Percentiles rank a stretch among this genome's conserved stretches.
Evolutionary conservation across 2,888 invertebrate species (phyloP).

Genomic region (Drosophila kambysellisi): DNA sequence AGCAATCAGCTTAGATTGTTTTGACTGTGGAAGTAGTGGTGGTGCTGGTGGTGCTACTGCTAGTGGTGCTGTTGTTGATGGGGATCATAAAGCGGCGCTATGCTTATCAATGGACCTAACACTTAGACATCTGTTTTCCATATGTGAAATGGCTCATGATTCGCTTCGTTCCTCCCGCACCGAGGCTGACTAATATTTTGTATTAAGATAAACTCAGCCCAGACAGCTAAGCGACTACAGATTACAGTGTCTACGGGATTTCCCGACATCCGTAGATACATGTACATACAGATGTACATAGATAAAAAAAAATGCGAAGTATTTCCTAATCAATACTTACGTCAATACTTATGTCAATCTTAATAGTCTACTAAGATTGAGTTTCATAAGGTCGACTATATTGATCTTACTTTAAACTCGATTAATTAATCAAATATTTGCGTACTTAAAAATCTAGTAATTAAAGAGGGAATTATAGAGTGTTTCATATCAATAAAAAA

Average conservation of each 20-base stretch:
- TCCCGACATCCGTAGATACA: slow-evolving; percentile 35
- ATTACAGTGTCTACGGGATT: slow-evolving; percentile 46
- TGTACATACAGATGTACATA: not conserved
- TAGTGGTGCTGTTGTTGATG: slow-evolving; percentile 1
- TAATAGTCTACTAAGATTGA: not conserved
- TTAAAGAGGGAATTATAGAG: not conserved
- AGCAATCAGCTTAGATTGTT: slow-evolving; percentile 72
- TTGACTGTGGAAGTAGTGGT: slow-evolving; percentile 51
- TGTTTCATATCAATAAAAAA: no score
- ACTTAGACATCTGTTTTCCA: slow-evolving; percentile 39
- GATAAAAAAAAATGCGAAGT: not conserved
- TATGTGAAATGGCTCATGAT: slow-evolving; percentile 33
- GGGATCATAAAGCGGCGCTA: slow-evolving; percentile 46
- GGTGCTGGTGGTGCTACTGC: slow-evolving; percentile 5
- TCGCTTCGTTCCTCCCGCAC: slow-evolving; percentile 6
- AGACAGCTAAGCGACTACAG: slow-evolving; percentile 35
- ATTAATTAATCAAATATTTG: not conserved
- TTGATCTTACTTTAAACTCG: not conserved
- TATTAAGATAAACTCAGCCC: slow-evolving; percentile 46
- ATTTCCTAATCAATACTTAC: not conserved
- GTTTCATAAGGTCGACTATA: not conserved
- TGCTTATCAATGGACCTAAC: slow-evolving; percentile 55
- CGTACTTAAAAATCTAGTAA: not conserved
- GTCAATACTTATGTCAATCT: not conserved
- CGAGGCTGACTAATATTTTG: slow-evolving; percentile 45